Evolutionary conservation across 1,140 invertebrate species (phyloP), one percentile per base, ranked within the genome.

Genomic region (Heliconius nattereri): DNA sequence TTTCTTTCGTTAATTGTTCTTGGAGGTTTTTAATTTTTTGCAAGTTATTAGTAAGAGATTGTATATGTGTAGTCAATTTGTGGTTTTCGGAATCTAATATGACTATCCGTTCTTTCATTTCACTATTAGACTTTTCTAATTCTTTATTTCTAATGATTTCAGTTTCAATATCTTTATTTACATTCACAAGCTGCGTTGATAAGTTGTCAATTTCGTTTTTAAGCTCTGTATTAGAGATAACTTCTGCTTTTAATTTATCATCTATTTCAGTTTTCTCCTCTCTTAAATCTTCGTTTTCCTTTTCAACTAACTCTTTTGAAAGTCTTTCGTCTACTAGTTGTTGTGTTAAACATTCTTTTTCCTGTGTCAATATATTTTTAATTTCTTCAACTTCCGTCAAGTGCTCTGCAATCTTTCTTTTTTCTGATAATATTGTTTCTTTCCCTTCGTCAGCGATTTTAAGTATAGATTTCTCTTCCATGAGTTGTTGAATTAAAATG

Each of bases 311-410:
- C 29, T 84, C 75, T 71, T 80, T 86, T 20, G 75, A 76, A 70
- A 83, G 80, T 16, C 78, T 81, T 76, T 87, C 85, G 80, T 87
- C 84, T 7, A 86, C 60, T 16, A 88, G 75, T 71, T 88, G 83
- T 72, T 88, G 84, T 1, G 79, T 84, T 3, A 89, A 79, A 71
- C 82, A 86, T 78, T 85, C 86, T 71, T 83, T 89, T 81, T 84
- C 84, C 54, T 86, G 71, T 16, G 77, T 7, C 45, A 87, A 71
- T 32, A 35, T 73, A 23, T 81, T 75, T 75, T 76, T 85, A 3
- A 73, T 26, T 29, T 80, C 37, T 26, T 78, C 52, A 29, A 78
- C 20, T 60, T 81, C 80, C 6, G 45, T 26, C 70, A 89, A 71
- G 54, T 87, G 49, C 26, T 81, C 19, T 40, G 81, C 49, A 23